Percentiles rank a stretch among this genome's conserved stretches.
Conservation (phyloP, 2,888 invertebrate genomes). For the Rhagium mordax region DNA sequence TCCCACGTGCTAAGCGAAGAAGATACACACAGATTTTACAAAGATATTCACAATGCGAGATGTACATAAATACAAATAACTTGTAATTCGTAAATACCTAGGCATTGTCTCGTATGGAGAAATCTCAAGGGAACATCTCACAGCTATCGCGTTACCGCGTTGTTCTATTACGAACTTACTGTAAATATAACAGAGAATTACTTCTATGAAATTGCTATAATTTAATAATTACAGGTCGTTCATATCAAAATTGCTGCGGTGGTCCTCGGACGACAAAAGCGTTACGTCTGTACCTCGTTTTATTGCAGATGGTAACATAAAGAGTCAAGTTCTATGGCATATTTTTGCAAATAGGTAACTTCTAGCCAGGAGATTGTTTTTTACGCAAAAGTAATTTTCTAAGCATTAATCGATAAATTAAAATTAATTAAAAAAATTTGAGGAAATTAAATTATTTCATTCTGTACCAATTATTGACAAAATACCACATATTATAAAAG, state of each 20-base stretch:
- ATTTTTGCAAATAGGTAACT: too few species aligned
- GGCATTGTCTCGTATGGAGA: conserved; percentile 31
- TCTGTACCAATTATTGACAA: too few species aligned
- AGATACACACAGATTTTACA: conserved; percentile 42
- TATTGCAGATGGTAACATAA: too few species aligned
- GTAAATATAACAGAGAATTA: conserved; percentile 26
- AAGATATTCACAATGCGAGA: conserved; percentile 39
- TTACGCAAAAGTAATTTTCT: too few species aligned
- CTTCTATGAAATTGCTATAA: conserved; percentile 6
- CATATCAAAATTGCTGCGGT: not conserved
- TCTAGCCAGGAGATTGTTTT: too few species aligned
- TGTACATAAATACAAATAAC: conserved; percentile 36
- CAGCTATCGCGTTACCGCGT: conserved; percentile 19
- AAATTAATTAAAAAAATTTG: too few species aligned
- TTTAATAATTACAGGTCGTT: not conserved
- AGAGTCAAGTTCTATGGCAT: too few species aligned
- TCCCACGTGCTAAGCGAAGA: conserved; percentile 41
- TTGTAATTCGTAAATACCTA: conserved; percentile 31
- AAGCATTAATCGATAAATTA: too few species aligned
- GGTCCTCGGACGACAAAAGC: not conserved
- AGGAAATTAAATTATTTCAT: too few species aligned
- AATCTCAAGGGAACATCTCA: conserved; percentile 36
- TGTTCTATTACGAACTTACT: conserved; percentile 6
- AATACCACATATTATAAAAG: too few species aligned
- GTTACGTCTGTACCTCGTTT: not conserved